Percentiles rank a stretch among this genome's conserved stretches.
Conservation (phyloP, 23 tunicate species). For the Diplosoma virens region DNA sequence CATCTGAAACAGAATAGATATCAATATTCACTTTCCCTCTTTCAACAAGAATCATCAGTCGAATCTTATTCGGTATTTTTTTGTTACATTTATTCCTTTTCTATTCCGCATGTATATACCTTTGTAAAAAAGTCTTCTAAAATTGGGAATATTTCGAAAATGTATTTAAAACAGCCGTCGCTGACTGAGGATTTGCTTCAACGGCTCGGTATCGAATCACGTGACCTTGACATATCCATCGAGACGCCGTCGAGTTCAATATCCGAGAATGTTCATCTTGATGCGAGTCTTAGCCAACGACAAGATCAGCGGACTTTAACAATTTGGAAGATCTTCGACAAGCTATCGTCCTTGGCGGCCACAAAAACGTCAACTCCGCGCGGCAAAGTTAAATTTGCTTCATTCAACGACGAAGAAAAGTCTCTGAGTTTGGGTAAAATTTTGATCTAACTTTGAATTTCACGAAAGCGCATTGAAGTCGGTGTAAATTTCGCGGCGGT, state of each 20-base stretch:
- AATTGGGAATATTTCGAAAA: too few relatives aligned
- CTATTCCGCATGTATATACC: too few relatives aligned
- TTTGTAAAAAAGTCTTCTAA: too few relatives aligned
- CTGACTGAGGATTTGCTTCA: constrained; percentile 55
- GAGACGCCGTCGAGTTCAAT: constrained; percentile 22
- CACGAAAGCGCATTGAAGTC: too few relatives aligned
- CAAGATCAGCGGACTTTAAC: not conserved
- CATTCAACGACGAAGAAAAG: not conserved
- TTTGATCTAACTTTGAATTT: too few relatives aligned
- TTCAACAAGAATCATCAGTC: constrained; percentile 68
- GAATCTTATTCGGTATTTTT: too few relatives aligned
- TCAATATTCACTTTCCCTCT: constrained; percentile 72
- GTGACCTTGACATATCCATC: constrained; percentile 25
- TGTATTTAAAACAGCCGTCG: too few relatives aligned
- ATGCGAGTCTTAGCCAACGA: constrained; percentile 29
- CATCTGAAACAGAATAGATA: constrained; percentile 80
- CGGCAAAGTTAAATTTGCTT: constrained; percentile 11
- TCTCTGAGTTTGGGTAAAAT: constrained; percentile 14
- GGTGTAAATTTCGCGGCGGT: too few relatives aligned
- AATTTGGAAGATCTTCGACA: constrained; percentile 34
- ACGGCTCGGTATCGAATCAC: constrained; percentile 52
- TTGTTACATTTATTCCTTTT: too few relatives aligned
- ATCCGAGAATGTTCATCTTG: constrained; percentile 14
- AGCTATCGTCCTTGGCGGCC: constrained; percentile 21
- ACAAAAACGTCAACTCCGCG: not conserved